These are phyloP conservation scores for Chymomyza caudatula DNA, from an alignment of 2,888 invertebrate species.

Conservation along the genomic window DNA sequence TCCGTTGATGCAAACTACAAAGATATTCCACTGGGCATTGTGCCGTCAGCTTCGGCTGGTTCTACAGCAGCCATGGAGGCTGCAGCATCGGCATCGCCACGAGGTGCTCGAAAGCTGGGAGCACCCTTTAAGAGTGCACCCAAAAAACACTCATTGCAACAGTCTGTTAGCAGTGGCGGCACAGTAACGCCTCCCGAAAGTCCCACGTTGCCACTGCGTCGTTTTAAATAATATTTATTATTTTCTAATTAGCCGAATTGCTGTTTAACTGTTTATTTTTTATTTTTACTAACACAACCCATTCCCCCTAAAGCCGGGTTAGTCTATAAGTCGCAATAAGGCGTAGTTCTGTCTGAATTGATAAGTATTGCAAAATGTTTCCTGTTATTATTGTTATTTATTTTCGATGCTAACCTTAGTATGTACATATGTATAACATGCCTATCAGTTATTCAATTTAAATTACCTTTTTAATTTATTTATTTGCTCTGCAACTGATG, in stretches of 20 bases:
- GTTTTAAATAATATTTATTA: conserved; percentile 70
- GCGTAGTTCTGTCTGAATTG: conserved; percentile 53
- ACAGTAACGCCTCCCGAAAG: conserved; percentile 71
- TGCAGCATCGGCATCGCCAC: conserved; percentile 70
- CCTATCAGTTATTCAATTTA: not conserved
- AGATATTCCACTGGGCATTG: conserved; percentile 63
- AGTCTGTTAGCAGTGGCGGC: conserved; percentile 41
- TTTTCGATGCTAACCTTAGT: conserved; percentile 50
- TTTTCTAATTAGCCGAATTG: not conserved
- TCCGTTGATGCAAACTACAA: conserved; percentile 71
- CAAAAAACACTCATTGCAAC: conserved; percentile 70
- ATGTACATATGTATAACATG: conserved; percentile 29
- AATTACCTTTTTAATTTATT: conserved; percentile 45
- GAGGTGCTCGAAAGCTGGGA: conserved; percentile 73
- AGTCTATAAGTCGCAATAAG: conserved; percentile 9
- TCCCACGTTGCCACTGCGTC: conserved; percentile 76
- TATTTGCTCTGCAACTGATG: conserved; percentile 44
- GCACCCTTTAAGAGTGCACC: conserved; percentile 74
- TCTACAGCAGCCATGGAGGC: conserved; percentile 74
- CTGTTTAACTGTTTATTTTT: not conserved
- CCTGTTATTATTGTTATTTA: conserved; percentile 58
- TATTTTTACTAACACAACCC: conserved; percentile 34
- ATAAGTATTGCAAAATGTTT: conserved; percentile 63
- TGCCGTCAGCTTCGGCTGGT: conserved; percentile 69
- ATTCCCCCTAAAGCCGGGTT: conserved; percentile 39